These are phyloP conservation scores for Pollenia angustigena DNA, from an alignment of 2,888 invertebrate genomes.

Conservation along the genomic window DNA sequence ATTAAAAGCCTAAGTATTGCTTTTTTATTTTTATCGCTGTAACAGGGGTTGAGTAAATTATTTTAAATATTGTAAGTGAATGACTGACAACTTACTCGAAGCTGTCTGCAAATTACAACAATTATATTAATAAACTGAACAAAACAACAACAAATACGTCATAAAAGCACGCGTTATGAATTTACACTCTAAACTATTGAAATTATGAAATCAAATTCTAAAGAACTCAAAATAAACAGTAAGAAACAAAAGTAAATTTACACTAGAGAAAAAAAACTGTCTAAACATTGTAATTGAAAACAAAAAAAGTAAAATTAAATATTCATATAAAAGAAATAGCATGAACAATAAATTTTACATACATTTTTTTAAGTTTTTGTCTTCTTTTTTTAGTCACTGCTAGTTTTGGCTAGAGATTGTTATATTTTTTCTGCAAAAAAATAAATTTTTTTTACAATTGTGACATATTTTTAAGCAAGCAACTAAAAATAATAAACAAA, in stretches of 20 bases:
- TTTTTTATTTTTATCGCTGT: too few species aligned
- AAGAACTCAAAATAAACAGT: conserved; percentile 4
- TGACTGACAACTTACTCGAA: conserved; percentile 32
- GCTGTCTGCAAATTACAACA: conserved; percentile 57
- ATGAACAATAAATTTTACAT: not conserved
- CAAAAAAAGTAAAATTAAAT: too few species aligned
- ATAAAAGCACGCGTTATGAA: conserved; percentile 60
- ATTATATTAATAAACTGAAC: conserved; percentile 42
- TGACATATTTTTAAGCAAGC: too few species aligned
- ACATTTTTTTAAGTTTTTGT: not conserved
- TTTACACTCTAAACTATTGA: conserved; percentile 24
- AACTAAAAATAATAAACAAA: too few species aligned
- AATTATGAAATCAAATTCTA: conserved; percentile 24
- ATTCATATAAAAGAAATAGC: too few species aligned
- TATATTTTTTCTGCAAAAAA: too few species aligned
- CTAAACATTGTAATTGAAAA: too few species aligned
- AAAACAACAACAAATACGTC: conserved; percentile 27
- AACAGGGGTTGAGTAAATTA: conserved; percentile 30
- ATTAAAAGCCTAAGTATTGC: too few species aligned
- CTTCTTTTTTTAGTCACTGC: not conserved
- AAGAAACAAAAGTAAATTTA: conserved; percentile 2
- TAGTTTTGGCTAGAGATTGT: too few species aligned
- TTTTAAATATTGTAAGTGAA: conserved; percentile 20
- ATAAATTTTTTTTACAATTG: too few species aligned
- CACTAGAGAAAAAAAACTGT: not conserved